A percentile compares a stretch with the other conserved stretches of the same genome.
Evolutionary conservation across 2,888 invertebrate genomes (phyloP).

Genomic region (Dichetophora obliterata): DNA sequence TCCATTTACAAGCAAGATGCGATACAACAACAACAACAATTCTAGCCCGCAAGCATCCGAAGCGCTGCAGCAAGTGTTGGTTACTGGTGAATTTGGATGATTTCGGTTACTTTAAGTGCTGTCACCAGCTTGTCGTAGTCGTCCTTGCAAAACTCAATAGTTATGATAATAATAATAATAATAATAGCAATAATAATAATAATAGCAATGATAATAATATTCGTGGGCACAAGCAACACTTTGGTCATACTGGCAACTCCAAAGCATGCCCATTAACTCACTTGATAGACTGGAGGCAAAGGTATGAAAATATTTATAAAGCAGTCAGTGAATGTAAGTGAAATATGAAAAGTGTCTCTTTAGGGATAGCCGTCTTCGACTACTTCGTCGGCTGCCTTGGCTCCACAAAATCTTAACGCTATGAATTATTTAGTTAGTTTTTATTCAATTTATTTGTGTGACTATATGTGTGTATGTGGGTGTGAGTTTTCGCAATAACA

Average conservation of each 20-base stretch:
- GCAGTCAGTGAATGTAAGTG: not conserved
- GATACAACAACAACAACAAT: not conserved
- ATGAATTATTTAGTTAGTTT: no score
- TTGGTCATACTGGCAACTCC: not conserved
- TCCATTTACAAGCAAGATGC: conserved; percentile 9
- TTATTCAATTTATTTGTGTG: no score
- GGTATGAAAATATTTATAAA: conserved; percentile 19
- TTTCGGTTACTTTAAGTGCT: not conserved
- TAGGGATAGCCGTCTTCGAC: not conserved
- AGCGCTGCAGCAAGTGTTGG: not conserved
- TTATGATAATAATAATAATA: not conserved
- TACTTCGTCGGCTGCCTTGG: no score
- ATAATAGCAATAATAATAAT: not conserved
- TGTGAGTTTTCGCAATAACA: not conserved
- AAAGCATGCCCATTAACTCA: not conserved
- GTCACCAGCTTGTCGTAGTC: not conserved
- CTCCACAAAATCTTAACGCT: no score
- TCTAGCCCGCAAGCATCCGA: not conserved
- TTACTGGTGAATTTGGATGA: not conserved
- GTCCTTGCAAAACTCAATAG: not conserved
- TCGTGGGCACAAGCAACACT: not conserved
- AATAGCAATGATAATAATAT: no score
- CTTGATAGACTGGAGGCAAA: not conserved
- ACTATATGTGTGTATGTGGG: not conserved
- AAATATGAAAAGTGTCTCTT: conserved; percentile 17